Base-by-base conservation (phyloP, 2,113 vertebrate genomes). In the Serinus canaria region DNA sequence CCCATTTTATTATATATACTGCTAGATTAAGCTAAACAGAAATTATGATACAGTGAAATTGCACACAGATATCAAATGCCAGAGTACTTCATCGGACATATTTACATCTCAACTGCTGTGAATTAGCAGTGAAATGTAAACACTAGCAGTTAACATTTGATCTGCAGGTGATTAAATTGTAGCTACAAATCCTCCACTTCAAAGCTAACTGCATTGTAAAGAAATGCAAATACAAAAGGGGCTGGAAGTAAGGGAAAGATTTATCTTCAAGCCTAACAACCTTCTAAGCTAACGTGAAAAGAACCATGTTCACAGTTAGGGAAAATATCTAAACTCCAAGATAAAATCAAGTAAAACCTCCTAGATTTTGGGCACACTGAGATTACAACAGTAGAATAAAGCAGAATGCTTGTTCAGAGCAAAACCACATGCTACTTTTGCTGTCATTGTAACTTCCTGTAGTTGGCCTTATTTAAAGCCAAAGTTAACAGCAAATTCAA, bases 51-150 rank as follows among this genome's bases (percentile, higher is more conserved):
- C 6, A 15, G 30, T 60, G 63, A 66, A 83, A 92, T 41, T 79
- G 68, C n/a, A 63, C 2, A 8, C 12, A 64, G 20, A 10, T 59
- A 91, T 33, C 23, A 77, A 70, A 62, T 27, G 20, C 13, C 18
- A 83, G 81, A 77, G 9, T 68, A 21, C 58, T 96, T 43, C 60
- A 28, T 21, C 79, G 68, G 25, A 80, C 37, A 35, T n/a, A 59
- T 21, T 60, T 67, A 41, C 25, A 15, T 49, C 35, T 62, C 46
- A 80, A 41, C 17, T 37, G 46, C 33, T 47, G 23, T 5, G 37
- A 47, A 83, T 73, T 73, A 94, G 80, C 18, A 44, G 13, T 53
- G n/a, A 89, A 87, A 63, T 18, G 18, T 20, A 90, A 94, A 90
- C 37, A 88, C 41, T 14, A 83, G 24, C 18, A 69, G 56, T 76